phyloP scores from a whole-genome alignment of 2,888 invertebrate species.

The Magallana nippona region DNA sequence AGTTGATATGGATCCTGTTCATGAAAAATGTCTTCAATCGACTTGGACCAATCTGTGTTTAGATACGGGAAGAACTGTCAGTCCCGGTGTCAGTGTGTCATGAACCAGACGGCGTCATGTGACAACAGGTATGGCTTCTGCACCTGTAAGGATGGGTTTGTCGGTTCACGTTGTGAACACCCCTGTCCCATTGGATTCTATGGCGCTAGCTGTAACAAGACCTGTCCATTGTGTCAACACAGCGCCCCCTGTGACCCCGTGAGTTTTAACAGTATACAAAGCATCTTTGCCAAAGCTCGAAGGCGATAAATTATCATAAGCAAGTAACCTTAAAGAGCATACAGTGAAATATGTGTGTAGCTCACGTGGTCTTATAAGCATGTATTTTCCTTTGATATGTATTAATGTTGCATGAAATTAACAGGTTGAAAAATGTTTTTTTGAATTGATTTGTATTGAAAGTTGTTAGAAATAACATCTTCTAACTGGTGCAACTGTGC shows the following conservation, averaged over 20 bases:
- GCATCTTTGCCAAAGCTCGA: too few species aligned
- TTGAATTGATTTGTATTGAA: too few species aligned
- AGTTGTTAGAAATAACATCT: too few species aligned
- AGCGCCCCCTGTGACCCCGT: conserved; percentile 63
- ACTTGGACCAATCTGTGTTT: not conserved
- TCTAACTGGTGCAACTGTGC: too few species aligned
- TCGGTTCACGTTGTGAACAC: conserved; percentile 57
- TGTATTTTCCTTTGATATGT: too few species aligned
- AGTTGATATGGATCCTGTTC: too few species aligned
- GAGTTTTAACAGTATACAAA: conserved; percentile 42
- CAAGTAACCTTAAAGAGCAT: too few species aligned
- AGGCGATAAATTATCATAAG: not conserved
- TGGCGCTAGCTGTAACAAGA: conserved; percentile 54
- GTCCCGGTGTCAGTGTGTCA: conserved; percentile 54
- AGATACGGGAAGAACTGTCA: conserved; percentile 58
- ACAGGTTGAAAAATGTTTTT: too few species aligned
- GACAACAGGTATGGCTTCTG: conserved; percentile 55
- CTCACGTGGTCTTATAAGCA: too few species aligned
- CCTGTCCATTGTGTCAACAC: conserved; percentile 58
- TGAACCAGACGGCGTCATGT: conserved; percentile 56
- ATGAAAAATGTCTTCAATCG: too few species aligned
- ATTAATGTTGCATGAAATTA: too few species aligned
- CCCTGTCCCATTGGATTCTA: conserved; percentile 61
- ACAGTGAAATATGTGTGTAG: too few species aligned
- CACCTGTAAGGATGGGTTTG: conserved; percentile 61